Evolutionary conservation across 2,888 invertebrate genomes (phyloP), one percentile per base, ranked within the genome.

Genomic region (Aricia artaxerxes): DNA sequence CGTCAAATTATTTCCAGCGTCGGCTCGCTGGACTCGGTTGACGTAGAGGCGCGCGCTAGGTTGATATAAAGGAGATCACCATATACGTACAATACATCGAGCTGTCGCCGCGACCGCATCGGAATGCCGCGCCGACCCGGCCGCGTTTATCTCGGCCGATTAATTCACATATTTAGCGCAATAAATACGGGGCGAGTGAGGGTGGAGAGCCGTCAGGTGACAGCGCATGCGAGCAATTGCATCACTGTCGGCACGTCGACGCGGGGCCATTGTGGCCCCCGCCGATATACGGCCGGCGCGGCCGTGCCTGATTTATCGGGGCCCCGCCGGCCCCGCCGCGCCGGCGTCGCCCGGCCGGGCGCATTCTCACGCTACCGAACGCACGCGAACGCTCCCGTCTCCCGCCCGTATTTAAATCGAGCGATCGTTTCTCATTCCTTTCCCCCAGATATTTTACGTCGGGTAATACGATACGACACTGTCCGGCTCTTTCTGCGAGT

Each of bases 391-490:
- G 88, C 91, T 89, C 90, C 90, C 89, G 89, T 89, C 91, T 89
- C 89, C 87, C 88, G 86, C 89, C 89, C 90, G 88, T 88, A 92
- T 93, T 93, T 92, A 93, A 94, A 94, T 92, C 90, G 89, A 89
- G 88, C 91, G 91, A 90, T 92, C 93, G 91, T 93, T 92, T 94
- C 93, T 94, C 93, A 93, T 94, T 93, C 93, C 92, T 85, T 91
- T 91, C 92, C 91, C 91, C 91, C 92, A 93, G 94, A 94, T 94
- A 94, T 93, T 94, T 94, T 92, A 93, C 93, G 93, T 93, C 92
- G 90, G 89, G 94, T 94, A 94, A 94, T 93, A 93, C 94, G 94
- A 94, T 94, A 94, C 94, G 92, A 93, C 92, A 94, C 94, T 93
- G 94, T 93, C 93, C 94, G 92, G 93, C 93, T 91, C 92, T 92